Evolutionary conservation across 2,797 vertebrate species (phyloP).

Genomic region (Sylvilagus floridanus): DNA sequence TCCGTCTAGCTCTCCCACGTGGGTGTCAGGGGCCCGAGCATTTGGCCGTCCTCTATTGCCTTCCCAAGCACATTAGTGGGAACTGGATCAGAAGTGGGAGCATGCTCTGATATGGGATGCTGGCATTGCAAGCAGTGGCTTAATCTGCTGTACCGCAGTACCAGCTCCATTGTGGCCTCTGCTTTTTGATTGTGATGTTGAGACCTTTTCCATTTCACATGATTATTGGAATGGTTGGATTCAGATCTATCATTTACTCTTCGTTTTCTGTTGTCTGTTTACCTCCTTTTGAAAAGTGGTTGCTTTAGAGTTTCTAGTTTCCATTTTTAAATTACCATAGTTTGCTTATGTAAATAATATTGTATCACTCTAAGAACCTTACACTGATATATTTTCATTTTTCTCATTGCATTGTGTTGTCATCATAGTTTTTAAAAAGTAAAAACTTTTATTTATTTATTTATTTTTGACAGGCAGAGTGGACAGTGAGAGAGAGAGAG

Average conservation of each 20-base stretch:
- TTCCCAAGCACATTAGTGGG: too few relatives aligned
- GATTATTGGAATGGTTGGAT: neutral
- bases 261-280: neutral
- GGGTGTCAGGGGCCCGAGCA: too few relatives aligned
- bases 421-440: neutral
- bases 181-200: neutral
- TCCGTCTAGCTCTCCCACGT: too few relatives aligned
- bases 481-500: too few relatives aligned
- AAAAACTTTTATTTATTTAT: too few relatives aligned
- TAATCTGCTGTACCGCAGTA: too few relatives aligned
- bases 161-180: too few relatives aligned
- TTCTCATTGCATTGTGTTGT: neutral
- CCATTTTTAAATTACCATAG: neutral
- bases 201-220: neutral
- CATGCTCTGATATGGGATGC: too few relatives aligned
- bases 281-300: neutral
- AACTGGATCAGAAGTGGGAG: too few relatives aligned
- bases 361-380: neutral
- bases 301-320: constrained; percentile 33
- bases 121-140: too few relatives aligned
- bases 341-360: neutral
- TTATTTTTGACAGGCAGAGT: too few relatives aligned
- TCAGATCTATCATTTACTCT: neutral
- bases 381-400: neutral
- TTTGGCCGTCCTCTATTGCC: too few relatives aligned